Evolutionary conservation across 2,113 vertebrate species (phyloP), one percentile per base, ranked within the genome.

Genomic region (Malaclemys terrapin): DNA sequence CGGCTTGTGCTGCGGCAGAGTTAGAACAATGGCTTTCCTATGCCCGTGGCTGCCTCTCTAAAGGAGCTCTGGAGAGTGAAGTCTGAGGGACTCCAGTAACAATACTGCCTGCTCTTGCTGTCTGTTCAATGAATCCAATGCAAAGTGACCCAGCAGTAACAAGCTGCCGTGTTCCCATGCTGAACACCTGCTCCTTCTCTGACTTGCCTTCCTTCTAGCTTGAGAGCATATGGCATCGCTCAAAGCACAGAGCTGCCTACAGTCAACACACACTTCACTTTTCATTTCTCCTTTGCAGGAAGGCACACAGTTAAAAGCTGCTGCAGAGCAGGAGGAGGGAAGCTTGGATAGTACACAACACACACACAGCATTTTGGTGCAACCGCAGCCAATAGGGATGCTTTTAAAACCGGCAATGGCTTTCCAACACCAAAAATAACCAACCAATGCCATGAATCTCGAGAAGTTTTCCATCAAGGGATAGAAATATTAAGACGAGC

Each of bases 261-360:
- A 20, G 78, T 38, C 78, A 3, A 52, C 80, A 42, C 1, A 1
- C 0, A 1, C 17, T 22, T 14, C 84, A 29, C 38, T 84, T 57
- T 0, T n/a, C 1, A 0, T 1, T 19, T 5, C 1, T 45, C 29
- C 57, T 80, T 81, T 12, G 24, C 0, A 49, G 42, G 8, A n/a
- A 81, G 29, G 57, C 53, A 19, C 85, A 24, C 54, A 75, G 20
- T 65, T 7, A 35, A 82, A 5, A 89, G 52, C 59, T 72, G 54
- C 13, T 76, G 31, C 38, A 0, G 1, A 72, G 50, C n/a, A 0
- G 54, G 16, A 20, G 3, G 45, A 42, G 35, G 6, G 52, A 27
- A 38, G 47, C 6, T 22, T 45, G 6, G 38, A 45, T 27, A 47
- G 75, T 42, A 27, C 75, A 13, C 57, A 76, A 42, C 11, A 24